Conservation (phyloP, 2,888 invertebrate genomes). For the Tillus elongatus region DNA sequence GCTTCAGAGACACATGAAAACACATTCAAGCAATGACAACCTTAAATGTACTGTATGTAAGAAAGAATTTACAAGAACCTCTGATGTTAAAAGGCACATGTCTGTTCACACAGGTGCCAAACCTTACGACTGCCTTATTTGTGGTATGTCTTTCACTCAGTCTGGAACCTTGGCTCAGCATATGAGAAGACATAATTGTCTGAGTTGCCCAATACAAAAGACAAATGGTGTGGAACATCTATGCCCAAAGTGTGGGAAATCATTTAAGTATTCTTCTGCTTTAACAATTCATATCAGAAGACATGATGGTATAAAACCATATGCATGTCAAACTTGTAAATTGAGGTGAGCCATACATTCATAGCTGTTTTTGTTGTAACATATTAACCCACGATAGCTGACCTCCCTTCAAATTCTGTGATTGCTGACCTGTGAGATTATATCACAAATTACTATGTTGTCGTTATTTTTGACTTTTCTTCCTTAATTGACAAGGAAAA, state of each 20-base stretch:
- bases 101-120: slow-evolving; percentile 27
- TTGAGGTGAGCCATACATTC: no score
- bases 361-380: no score
- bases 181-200: slow-evolving; percentile 22
- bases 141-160: slow-evolving; percentile 27
- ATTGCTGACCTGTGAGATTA: no score
- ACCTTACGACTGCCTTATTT: slow-evolving; percentile 25
- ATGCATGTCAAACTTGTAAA: slow-evolving; percentile 28
- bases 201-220: slow-evolving; percentile 12
- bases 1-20: no score
- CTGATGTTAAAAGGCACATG: slow-evolving; percentile 32
- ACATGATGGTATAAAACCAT: slow-evolving; percentile 30
- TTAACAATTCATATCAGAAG: slow-evolving; percentile 30
- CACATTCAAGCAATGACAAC: no score
- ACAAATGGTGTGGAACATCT: slow-evolving; percentile 22
- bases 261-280: slow-evolving; percentile 29
- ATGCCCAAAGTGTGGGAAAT: slow-evolving; percentile 32
- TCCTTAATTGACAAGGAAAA: no score
- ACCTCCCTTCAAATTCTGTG: no score
- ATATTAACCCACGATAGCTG: no score
- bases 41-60: no score
- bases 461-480: no score
- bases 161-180: slow-evolving; percentile 27
- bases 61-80: slow-evolving; percentile 23
- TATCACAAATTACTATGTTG: no score